phyloP scores from a whole-genome alignment of 2,113 vertebrate species.

The Seriola rivoliana region DNA sequence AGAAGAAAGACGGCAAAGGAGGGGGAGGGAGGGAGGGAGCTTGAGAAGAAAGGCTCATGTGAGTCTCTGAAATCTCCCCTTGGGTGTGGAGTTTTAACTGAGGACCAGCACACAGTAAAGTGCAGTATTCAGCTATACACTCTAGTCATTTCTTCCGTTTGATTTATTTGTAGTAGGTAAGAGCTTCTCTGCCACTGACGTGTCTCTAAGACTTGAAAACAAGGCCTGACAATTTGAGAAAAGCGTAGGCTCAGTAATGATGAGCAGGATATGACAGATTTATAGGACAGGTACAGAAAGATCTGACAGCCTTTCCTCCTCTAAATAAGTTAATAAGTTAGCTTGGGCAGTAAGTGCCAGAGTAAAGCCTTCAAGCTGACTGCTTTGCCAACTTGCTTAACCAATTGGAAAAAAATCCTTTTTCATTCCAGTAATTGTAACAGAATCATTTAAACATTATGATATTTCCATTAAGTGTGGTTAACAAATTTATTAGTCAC shows the following conservation, averaged over 20 bases:
- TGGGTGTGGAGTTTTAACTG: slow-evolving; percentile 60
- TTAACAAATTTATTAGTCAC: slow-evolving; percentile 38
- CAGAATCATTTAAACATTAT: slow-evolving; percentile 1
- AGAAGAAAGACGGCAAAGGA: slow-evolving; percentile 33
- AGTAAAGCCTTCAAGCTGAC: slow-evolving; percentile 40
- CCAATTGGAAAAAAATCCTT: not conserved
- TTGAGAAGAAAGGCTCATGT: slow-evolving; percentile 29
- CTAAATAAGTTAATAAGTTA: slow-evolving; percentile 48
- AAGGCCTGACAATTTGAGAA: slow-evolving; percentile 23
- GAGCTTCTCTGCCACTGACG: slow-evolving; percentile 51
- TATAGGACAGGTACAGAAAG: slow-evolving; percentile 42
- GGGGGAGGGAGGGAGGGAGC: slow-evolving; percentile 17
- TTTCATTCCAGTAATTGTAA: slow-evolving; percentile 26
- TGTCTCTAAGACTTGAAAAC: slow-evolving; percentile 53
- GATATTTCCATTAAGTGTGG: slow-evolving; percentile 18
- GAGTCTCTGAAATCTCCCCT: slow-evolving; percentile 67
- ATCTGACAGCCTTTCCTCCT: slow-evolving; percentile 35
- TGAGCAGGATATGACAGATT: slow-evolving; percentile 42
- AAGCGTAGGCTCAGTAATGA: slow-evolving; percentile 26
- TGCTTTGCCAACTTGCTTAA: slow-evolving; percentile 3
- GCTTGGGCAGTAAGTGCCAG: slow-evolving; percentile 28
- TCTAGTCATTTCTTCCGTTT: slow-evolving; percentile 53
- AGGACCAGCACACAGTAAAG: slow-evolving; percentile 54
- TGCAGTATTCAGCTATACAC: slow-evolving; percentile 55
- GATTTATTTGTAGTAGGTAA: slow-evolving; percentile 58